phyloP scores from a whole-genome alignment of 2,113 vertebrate species.

The Heptranchias perlo region DNA sequence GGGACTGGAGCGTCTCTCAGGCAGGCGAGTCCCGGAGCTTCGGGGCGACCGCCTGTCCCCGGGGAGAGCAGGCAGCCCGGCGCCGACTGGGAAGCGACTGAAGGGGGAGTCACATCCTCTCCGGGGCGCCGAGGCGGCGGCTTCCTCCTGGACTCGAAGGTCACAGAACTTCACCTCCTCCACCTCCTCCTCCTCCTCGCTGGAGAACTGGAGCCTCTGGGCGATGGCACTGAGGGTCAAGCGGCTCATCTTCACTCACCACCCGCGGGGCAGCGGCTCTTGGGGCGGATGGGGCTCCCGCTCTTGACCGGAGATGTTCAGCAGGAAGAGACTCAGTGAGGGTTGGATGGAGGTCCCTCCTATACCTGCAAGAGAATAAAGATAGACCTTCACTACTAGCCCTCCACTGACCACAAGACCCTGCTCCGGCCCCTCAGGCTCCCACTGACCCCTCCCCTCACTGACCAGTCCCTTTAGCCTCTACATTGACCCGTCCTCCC shows the following conservation, averaged over 20 bases:
- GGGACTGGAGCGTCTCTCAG: slow-evolving; percentile 36
- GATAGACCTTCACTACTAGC: background rate
- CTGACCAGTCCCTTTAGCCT: no score
- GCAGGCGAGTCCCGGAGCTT: background rate
- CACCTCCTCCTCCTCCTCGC: slow-evolving; percentile 66
- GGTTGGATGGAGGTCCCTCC: background rate
- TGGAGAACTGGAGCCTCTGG: slow-evolving; percentile 71
- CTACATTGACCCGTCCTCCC: no score
- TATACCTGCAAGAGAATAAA: background rate
- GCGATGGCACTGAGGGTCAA: slow-evolving; percentile 44
- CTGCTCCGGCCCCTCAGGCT: background rate
- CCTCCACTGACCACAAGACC: background rate
- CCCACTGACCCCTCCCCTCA: no score
- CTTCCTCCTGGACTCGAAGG: slow-evolving; percentile 44
- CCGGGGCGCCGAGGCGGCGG: slow-evolving; percentile 14
- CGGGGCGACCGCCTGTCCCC: background rate
- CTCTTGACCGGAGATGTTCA: background rate
- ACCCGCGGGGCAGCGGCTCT: no score
- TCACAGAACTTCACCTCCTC: slow-evolving; percentile 52
- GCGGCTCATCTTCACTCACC: slow-evolving; percentile 47
- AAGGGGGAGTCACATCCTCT: slow-evolving; percentile 46
- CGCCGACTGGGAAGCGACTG: slow-evolving; percentile 23
- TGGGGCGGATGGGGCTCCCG: no score
- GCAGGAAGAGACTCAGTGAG: no score
- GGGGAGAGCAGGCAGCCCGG: background rate